phyloP scores from a whole-genome alignment of 37 sponge, comb jelly and placozoan species.

The Hormiphora californensis region DNA sequence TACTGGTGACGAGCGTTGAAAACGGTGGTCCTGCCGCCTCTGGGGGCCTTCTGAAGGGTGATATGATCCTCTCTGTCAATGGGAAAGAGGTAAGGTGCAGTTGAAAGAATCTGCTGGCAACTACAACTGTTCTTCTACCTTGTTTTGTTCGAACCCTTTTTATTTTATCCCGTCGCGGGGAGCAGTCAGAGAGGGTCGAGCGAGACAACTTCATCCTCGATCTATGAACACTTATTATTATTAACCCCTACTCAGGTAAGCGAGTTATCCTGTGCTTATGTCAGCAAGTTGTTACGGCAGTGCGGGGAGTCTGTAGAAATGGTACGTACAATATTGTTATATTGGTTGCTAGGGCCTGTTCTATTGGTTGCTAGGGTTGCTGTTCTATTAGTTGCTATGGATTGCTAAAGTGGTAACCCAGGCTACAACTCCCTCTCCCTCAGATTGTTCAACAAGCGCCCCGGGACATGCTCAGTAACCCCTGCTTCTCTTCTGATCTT shows the following conservation, averaged over 20 bases:
- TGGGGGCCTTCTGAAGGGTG: constrained; percentile 29
- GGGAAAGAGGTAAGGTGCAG: constrained; percentile 1
- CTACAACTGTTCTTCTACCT: too few species aligned
- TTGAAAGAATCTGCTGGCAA: too few species aligned
- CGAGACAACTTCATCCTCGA: too few species aligned
- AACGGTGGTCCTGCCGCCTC: constrained; percentile 22
- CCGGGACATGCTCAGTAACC: constrained; percentile 28
- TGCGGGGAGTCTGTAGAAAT: constrained; percentile 41
- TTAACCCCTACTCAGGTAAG: too few species aligned
- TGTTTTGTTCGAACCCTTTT: too few species aligned
- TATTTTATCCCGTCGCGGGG: too few species aligned
- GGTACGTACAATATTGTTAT: neutral
- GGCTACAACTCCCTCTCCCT: neutral
- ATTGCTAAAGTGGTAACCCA: too few species aligned
- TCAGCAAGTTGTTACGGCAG: constrained; percentile 46
- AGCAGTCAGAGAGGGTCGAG: too few species aligned
- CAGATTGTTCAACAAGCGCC: constrained; percentile 49
- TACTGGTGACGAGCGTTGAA: constrained; percentile 18
- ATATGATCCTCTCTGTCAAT: constrained; percentile 13
- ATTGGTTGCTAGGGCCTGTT: neutral
- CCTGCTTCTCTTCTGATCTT: constrained; percentile 34
- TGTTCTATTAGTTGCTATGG: too few species aligned
- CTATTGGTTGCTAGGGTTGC: too few species aligned
- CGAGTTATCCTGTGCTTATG: constrained; percentile 40
- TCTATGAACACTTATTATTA: too few species aligned